Percentiles rank a stretch among this genome's conserved stretches.
These are phyloP conservation scores for Tiliacea citrago DNA, from an alignment of 2,888 invertebrate species.

Conservation along the genomic window DNA sequence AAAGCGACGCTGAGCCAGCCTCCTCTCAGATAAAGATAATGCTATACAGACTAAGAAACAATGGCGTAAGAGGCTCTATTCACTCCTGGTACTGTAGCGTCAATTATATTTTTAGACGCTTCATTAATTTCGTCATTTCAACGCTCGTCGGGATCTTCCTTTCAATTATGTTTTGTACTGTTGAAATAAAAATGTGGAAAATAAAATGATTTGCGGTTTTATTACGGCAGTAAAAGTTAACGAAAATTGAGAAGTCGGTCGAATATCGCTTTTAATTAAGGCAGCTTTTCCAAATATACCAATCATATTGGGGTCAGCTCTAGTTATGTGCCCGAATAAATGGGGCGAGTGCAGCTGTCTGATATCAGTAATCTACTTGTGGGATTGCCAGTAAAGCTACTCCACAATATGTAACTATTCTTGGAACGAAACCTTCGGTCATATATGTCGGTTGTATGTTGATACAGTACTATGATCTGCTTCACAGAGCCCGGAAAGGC, in stretches of 20 bases:
- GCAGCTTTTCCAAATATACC: slow-evolving; percentile 4
- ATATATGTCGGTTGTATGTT: no score
- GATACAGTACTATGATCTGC: not conserved
- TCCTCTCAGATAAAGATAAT: slow-evolving; percentile 52
- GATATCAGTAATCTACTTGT: not conserved
- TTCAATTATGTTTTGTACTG: slow-evolving; percentile 23
- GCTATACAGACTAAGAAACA: slow-evolving; percentile 53
- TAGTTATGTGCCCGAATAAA: slow-evolving; percentile 13
- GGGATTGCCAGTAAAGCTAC: slow-evolving; percentile 7
- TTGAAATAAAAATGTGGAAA: not conserved
- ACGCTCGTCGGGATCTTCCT: slow-evolving; percentile 29
- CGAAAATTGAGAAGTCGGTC: not conserved
- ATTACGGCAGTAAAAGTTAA: not conserved
- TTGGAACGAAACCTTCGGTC: not conserved
- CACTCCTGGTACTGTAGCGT: slow-evolving; percentile 23
- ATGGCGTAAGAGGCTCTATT: slow-evolving; percentile 52
- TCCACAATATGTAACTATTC: slow-evolving; percentile 7
- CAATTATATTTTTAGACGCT: slow-evolving; percentile 49
- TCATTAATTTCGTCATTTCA: slow-evolving; percentile 47
- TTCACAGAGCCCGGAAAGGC: not conserved
- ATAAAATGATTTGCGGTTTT: slow-evolving; percentile 1
- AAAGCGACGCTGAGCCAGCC: slow-evolving; percentile 38
- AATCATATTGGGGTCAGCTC: slow-evolving; percentile 7
- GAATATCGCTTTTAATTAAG: slow-evolving; percentile 22
- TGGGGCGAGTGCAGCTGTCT: slow-evolving; percentile 17